Base-by-base conservation (phyloP, 2,888 invertebrate genomes). In the Archips xylosteana region DNA sequence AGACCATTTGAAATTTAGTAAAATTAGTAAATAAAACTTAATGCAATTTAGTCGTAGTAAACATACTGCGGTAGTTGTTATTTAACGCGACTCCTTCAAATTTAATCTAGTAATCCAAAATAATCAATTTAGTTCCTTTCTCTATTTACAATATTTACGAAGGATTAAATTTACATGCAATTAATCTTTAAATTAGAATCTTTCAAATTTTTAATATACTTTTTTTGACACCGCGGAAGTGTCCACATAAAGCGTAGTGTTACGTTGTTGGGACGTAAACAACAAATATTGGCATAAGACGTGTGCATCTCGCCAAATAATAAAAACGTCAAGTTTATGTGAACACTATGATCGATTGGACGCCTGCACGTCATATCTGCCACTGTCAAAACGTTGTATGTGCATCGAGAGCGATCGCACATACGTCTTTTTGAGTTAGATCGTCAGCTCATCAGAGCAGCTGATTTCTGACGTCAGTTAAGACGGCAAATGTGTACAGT, bases 261-360 rank as follows among this genome's bases (percentile, higher is more conserved):
- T 63, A 65, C 60, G 61, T 51, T 60, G 67, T 74, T 69, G 54
- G 51, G 51, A 63, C 66, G 73, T 76, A 75, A 74, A 71, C 69
- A 61, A 51, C 69, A 81, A 87, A 88, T 83, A 86, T 89, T 87
- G 80, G 79, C 76, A 77, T 6, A 67, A 42, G 80, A 76, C 75
- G 75, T 78, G 76, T 75, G 74, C 69, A 77, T 80, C 78, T 83
- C 36, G 79, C 85, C 85, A 91, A 92, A 90, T 90, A 91, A 86
- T 88, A 87, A 90, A 90, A 82, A 78, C 84, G 89, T 87, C 89
- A 80, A 79, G 82, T 82, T 86, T 88, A 83, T 89, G 84, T 88
- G 87, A 86, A 88, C 87, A 86, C 78, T 80, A 80, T 87, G 88
- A 92, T 89, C 81, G 92, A 92, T 90, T 78, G 83, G 83, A 4